Conservation (phyloP, 2,797 vertebrate species). For the Arrhamphus sclerolepis region DNA sequence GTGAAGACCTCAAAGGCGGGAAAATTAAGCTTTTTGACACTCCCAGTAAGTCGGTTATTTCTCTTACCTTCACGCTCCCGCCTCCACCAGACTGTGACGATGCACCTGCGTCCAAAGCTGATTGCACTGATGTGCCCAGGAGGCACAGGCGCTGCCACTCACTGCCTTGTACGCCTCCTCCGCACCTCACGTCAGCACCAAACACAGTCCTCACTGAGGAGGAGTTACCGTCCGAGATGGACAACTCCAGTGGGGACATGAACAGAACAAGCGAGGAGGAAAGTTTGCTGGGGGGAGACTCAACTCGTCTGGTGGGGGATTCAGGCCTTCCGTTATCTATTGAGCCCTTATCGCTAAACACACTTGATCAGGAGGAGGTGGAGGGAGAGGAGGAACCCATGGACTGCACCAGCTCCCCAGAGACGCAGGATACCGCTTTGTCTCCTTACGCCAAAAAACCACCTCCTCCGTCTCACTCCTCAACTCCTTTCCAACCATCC, state of each 20-base stretch:
- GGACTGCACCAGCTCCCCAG: constrained; percentile 84
- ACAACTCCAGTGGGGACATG: not conserved
- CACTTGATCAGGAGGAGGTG: constrained; percentile 39
- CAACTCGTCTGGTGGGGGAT: constrained; percentile 35
- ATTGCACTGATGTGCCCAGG: constrained; percentile 46
- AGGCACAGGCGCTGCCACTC: constrained; percentile 87
- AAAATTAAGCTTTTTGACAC: constrained; percentile 95
- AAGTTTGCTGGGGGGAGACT: constrained; percentile 21
- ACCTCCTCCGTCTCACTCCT: constrained; percentile 36
- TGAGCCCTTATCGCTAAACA: constrained; percentile 61
- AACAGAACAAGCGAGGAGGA: constrained; percentile 22
- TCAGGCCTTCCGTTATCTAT: constrained; percentile 75
- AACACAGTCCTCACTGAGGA: constrained; percentile 37
- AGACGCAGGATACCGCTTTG: constrained; percentile 68
- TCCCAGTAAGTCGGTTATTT: constrained; percentile 91
- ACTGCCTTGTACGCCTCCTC: constrained; percentile 87
- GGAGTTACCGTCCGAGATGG: constrained; percentile 6
- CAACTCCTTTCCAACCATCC: constrained; percentile 49
- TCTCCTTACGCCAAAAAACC: constrained; percentile 57
- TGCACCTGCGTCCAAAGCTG: constrained; percentile 62
- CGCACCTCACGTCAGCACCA: constrained; percentile 75
- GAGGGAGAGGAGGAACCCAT: constrained; percentile 69
- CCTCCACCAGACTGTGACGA: constrained; percentile 76
- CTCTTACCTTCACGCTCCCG: constrained; percentile 87
- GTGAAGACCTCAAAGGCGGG: constrained; percentile 93